Evolutionary conservation across 2,797 vertebrate genomes (phyloP).

Genomic region (Bryconaethiops microstoma): DNA sequence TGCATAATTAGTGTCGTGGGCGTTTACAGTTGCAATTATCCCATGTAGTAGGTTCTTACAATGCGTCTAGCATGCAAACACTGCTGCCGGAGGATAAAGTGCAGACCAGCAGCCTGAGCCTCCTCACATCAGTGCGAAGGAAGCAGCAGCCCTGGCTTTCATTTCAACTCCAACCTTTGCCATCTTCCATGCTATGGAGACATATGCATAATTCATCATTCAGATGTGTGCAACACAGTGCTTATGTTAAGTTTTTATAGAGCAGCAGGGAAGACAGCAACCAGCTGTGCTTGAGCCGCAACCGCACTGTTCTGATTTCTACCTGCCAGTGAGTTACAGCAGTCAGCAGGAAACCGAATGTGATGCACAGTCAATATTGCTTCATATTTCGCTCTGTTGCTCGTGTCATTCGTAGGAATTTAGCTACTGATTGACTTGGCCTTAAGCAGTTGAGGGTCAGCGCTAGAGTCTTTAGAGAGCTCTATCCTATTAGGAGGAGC

Average conservation of each 20-base stretch:
- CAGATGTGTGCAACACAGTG: not conserved
- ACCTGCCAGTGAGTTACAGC: not conserved
- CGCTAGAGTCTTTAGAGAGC: slow-evolving; percentile 57
- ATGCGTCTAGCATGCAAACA: slow-evolving; percentile 44
- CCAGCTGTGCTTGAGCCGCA: not conserved
- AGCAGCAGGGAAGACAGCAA: not conserved
- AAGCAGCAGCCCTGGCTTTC: slow-evolving; percentile 3
- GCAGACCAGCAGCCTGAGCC: not conserved
- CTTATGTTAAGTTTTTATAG: slow-evolving; percentile 24
- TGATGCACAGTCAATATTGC: not conserved
- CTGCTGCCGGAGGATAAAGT: slow-evolving; percentile 34
- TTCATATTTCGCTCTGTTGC: not conserved
- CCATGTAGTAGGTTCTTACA: slow-evolving; percentile 48
- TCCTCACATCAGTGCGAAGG: not conserved
- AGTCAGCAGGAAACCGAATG: not conserved
- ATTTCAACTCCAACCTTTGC: slow-evolving; percentile 3
- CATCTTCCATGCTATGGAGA: not conserved
- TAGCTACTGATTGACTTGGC: not conserved
- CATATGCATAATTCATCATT: slow-evolving; percentile 12
- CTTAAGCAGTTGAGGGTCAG: slow-evolving; percentile 12
- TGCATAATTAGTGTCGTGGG: slow-evolving; percentile 60
- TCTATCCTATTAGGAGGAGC: slow-evolving; percentile 62
- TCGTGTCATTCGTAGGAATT: not conserved
- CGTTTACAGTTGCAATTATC: slow-evolving; percentile 64
- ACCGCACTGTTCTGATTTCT: not conserved